Evolutionary conservation across 2,113 vertebrate species (phyloP).

Genomic region (Oncorhynchus tshawytscha): DNA sequence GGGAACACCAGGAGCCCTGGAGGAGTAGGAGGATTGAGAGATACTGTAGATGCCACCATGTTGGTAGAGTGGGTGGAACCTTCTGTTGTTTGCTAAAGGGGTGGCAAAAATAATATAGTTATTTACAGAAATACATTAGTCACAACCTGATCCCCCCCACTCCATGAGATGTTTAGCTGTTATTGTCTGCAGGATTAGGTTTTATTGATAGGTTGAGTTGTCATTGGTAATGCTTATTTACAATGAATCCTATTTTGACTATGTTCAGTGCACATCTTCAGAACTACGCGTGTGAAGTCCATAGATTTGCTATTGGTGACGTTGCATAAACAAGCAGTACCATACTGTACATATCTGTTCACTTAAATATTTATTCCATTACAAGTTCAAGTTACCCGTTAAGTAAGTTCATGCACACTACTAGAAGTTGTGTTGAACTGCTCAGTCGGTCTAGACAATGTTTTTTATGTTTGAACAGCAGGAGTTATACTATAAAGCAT

Average conservation of each 20-base stretch:
- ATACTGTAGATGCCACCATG: neutral
- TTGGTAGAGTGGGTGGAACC: neutral
- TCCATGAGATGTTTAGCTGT: no score
- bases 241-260: neutral
- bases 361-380: neutral
- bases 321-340: no score
- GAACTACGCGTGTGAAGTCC: neutral
- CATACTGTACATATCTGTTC: neutral
- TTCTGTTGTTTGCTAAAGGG: neutral
- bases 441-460: neutral
- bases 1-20: conserved; percentile 22
- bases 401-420: no score
- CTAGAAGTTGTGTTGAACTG: neutral
- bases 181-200: neutral
- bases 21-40: neutral
- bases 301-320: neutral
- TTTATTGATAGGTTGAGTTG: neutral
- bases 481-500: neutral
- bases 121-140: neutral
- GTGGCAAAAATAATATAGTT: neutral
- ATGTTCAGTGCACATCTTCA: neutral
- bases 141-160: neutral
- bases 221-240: neutral
- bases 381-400: neutral
- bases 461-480: neutral